Percentiles rank a stretch among this genome's conserved stretches.
Evolutionary conservation across 2,888 invertebrate genomes (phyloP).

Genomic region (Philereme transversata): DNA sequence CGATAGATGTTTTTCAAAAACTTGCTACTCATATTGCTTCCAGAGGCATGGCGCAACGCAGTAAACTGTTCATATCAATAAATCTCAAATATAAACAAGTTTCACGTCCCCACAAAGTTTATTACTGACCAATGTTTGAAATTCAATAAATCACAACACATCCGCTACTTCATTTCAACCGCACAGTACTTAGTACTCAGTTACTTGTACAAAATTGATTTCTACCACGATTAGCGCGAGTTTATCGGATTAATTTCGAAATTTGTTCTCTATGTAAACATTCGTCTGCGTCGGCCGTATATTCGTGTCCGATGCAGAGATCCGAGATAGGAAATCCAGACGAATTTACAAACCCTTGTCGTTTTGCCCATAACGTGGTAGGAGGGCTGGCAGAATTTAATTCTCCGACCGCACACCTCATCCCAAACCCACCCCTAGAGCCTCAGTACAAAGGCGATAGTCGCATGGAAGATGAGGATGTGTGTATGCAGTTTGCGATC

Average conservation of each 20-base stretch:
- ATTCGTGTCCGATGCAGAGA: conserved; percentile 68
- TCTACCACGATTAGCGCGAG: conserved; percentile 59
- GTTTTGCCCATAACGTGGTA: conserved; percentile 77
- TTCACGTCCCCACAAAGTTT: conserved; percentile 59
- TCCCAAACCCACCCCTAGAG: conserved; percentile 51
- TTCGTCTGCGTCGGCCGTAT: conserved; percentile 73
- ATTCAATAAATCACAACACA: conserved; percentile 72
- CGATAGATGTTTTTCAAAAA: conserved; percentile 5
- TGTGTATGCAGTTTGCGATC: conserved; percentile 76
- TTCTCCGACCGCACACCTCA: conserved; percentile 49
- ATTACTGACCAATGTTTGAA: conserved; percentile 68
- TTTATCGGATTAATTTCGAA: conserved; percentile 71
- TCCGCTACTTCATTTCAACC: conserved; percentile 67
- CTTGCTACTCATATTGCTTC: conserved; percentile 8
- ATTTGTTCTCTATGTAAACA: conserved; percentile 69
- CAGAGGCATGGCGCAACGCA: conserved; percentile 56
- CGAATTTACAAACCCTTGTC: conserved; percentile 81
- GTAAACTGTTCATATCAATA: conserved; percentile 64
- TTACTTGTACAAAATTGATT: conserved; percentile 53
- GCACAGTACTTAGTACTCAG: conserved; percentile 51
- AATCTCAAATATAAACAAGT: conserved; percentile 69
- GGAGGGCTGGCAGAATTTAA: conserved; percentile 79
- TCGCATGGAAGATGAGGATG: conserved; percentile 50
- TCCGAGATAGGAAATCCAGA: conserved; percentile 77
- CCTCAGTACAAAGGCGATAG: conserved; percentile 51